These are phyloP conservation scores for Argyrosomus japonicus DNA, from an alignment of 2,113 vertebrate genomes.

Conservation along the genomic window DNA sequence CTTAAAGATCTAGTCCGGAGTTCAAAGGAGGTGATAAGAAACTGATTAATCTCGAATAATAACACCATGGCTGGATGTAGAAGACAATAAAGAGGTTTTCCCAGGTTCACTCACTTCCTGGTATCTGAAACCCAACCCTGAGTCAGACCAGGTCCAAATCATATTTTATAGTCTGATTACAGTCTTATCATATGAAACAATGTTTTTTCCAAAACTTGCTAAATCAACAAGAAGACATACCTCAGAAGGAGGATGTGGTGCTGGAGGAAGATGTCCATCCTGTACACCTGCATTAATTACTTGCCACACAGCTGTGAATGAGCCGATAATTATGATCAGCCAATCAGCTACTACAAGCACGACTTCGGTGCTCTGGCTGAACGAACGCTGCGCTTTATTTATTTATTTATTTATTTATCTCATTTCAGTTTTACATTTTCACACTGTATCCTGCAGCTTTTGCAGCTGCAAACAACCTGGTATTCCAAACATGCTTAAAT, in stretches of 20 bases:
- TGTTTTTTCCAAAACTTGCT: too few relatives aligned
- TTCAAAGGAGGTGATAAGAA: too few relatives aligned
- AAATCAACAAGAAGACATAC: not conserved
- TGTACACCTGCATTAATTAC: not conserved
- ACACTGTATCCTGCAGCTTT: not conserved
- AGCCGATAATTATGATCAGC: not conserved
- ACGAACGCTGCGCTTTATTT: not conserved
- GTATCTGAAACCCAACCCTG: not conserved
- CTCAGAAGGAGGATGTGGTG: not conserved
- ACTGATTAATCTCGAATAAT: too few relatives aligned
- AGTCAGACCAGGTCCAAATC: not conserved
- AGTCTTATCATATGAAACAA: too few relatives aligned
- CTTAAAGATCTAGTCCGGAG: not conserved
- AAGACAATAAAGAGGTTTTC: not conserved
- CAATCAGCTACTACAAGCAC: not conserved
- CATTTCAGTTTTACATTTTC: not conserved
- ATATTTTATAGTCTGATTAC: not conserved
- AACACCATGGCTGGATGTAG: too few relatives aligned
- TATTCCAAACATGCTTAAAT: not conserved
- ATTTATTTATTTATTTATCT: not conserved
- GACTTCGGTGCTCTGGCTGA: not conserved
- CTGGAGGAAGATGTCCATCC: not conserved
- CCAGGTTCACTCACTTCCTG: not conserved
- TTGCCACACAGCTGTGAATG: not conserved
- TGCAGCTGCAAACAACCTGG: not conserved